phyloP scores from a whole-genome alignment of 2,113 vertebrate species.

The Myxocyprinus asiaticus region DNA sequence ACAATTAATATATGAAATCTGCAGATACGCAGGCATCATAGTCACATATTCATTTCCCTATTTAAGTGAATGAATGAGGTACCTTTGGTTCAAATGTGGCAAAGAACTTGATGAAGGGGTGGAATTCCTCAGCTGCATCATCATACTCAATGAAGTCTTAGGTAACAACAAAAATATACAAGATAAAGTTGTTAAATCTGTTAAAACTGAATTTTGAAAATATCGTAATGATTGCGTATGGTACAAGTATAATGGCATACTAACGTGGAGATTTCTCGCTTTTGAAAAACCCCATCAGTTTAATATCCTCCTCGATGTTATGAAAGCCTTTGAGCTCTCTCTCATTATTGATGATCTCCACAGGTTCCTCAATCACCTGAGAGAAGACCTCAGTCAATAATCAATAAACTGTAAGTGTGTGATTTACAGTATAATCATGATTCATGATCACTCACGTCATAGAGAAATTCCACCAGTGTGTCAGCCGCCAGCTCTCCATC shows the following conservation, averaged over 20 bases:
- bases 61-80: neutral
- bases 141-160: slow-evolving; percentile 86
- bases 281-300: slow-evolving; percentile 90
- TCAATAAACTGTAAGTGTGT: neutral
- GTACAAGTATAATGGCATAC: slow-evolving; percentile 34
- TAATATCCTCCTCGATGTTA: slow-evolving; percentile 87
- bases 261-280: slow-evolving; percentile 83
- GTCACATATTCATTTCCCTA: too few relatives aligned
- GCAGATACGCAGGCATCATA: too few relatives aligned
- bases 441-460: slow-evolving; percentile 78
- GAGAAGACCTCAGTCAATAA: neutral
- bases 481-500: slow-evolving; percentile 87
- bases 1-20: too few relatives aligned
- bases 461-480: slow-evolving; percentile 89
- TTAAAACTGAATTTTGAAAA: too few relatives aligned
- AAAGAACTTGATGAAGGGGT: slow-evolving; percentile 90
- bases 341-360: slow-evolving; percentile 87
- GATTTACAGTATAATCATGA: neutral
- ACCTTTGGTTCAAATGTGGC: slow-evolving; percentile 89
- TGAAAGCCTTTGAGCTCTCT: slow-evolving; percentile 85
- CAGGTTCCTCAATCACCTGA: slow-evolving; percentile 83
- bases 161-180: too few relatives aligned
- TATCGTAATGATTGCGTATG: neutral
- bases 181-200: too few relatives aligned
- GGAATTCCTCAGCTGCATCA: slow-evolving; percentile 88